These are phyloP conservation scores for Tribolium castaneum DNA, from an alignment of 1,140 invertebrate genomes.

Conservation along the genomic window DNA sequence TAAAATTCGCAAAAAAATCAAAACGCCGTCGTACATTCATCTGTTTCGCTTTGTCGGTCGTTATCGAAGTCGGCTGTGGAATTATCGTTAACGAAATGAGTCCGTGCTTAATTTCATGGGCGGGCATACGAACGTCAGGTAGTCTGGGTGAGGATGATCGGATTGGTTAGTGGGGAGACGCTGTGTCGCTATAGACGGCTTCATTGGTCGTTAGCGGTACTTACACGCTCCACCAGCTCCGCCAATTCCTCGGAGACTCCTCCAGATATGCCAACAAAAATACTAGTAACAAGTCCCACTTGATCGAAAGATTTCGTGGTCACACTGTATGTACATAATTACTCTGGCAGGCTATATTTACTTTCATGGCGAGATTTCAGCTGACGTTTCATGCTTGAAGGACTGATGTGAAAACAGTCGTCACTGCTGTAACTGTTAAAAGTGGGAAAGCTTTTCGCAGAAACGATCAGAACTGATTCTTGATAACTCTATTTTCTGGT, in stretches of 20 bases:
- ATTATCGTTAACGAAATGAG: neutral
- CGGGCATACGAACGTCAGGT: conserved; percentile 28
- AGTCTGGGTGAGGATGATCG: conserved; percentile 13
- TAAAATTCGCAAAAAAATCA: neutral
- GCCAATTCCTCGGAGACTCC: conserved; percentile 38
- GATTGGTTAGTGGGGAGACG: conserved; percentile 44
- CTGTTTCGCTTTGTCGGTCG: neutral
- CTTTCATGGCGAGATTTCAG: neutral
- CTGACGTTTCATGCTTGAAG: neutral
- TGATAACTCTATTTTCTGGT: neutral
- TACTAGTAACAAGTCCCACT: no score
- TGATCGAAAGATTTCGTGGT: no score
- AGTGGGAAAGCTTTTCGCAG: neutral
- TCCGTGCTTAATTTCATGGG: conserved; percentile 22
- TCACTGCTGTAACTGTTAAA: neutral
- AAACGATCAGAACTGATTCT: neutral
- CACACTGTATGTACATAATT: no score
- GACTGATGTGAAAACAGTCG: neutral
- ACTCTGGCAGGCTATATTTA: neutral
- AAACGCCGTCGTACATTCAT: neutral
- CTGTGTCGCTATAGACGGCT: conserved; percentile 35
- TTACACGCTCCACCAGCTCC: conserved; percentile 48
- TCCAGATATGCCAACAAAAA: neutral
- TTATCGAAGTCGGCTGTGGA: neutral
- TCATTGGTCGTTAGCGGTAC: conserved; percentile 46